A percentile compares a stretch with the other conserved stretches of the same genome.
These are phyloP conservation scores for Cryptotermes secundus DNA, from an alignment of 1,140 invertebrate species.

Conservation along the genomic window DNA sequence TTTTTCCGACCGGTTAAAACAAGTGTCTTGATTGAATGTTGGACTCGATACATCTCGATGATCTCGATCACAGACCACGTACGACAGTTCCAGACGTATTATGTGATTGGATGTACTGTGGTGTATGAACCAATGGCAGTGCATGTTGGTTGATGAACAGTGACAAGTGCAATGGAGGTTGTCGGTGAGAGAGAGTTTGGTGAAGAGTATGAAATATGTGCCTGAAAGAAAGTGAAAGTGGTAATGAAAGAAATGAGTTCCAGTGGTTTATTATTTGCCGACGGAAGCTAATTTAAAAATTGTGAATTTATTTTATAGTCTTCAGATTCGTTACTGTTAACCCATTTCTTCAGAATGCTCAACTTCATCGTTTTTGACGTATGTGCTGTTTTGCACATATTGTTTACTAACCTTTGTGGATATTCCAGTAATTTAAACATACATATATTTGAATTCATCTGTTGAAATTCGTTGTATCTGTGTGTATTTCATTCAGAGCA, in stretches of 20 bases:
- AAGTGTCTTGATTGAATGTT: too few relatives aligned
- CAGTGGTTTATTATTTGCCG: background rate
- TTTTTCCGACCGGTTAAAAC: too few relatives aligned
- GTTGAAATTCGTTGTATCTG: background rate
- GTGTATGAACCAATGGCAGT: background rate
- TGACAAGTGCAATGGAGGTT: background rate
- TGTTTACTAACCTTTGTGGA: background rate
- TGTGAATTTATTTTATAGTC: background rate
- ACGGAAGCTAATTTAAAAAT: background rate
- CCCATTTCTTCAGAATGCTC: background rate
- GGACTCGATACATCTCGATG: background rate
- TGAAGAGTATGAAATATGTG: background rate
- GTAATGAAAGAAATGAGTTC: background rate
- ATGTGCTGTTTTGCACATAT: conserved; percentile 20
- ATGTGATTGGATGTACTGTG: background rate
- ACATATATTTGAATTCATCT: background rate
- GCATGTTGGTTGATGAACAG: background rate
- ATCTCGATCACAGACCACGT: background rate
- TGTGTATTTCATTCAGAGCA: background rate
- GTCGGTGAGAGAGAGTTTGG: background rate
- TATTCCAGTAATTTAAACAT: background rate
- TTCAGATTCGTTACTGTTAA: background rate
- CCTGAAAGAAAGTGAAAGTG: conserved; percentile 2
- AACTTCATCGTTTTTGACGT: background rate
- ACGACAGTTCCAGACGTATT: background rate